Evolutionary conservation across 2,797 vertebrate genomes (phyloP), one percentile per base, ranked within the genome.

Genomic region (Esox lucius): DNA sequence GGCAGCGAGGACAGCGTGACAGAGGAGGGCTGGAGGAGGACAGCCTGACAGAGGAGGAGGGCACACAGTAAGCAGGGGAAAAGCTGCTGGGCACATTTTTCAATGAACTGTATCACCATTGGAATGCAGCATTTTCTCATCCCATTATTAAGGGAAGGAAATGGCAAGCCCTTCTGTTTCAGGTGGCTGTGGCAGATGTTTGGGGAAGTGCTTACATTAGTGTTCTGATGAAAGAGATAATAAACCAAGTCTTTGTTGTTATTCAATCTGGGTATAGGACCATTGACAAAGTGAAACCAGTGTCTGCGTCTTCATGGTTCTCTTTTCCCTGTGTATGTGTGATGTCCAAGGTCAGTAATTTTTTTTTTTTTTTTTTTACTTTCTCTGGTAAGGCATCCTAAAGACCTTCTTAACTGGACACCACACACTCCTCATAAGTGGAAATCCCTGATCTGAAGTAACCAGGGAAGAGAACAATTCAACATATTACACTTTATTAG

Each of bases 231-330:
- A 46, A 24, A 42, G 17, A 24, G 56, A n/a, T 65, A 31, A 53
- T 74, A 28, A 71, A 39, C 4, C 12, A 33, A 17, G 28, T 24
- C 35, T 53, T 35, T 74, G 12, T 64, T 53, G 46, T 13, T 15
- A 65, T 28, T 51, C 11, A 24, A 51, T n/a, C 15, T 48, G 15
- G 12, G 28, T 33, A 68, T 26, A 42, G 64, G 9, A 67, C 42
- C 46, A 73, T 66, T 19, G 49, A 5, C 17, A 31, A 56, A 71
- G 28, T 71, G 49, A 71, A 69, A 17, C 46, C 22, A 59, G 42
- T n/a, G 65, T 39, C 51, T 71, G 17, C 31, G 28, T 71, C 17
- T 5, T 71, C 17, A 22, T 35, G 53, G 70, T 5, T 68, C n/a
- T 42, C 35, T n/a, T 68, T n/a, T 67, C 65, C 33, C 17, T 26